Evolutionary conservation across 1,140 invertebrate species (phyloP).

Genomic region (Pantala flavescens): DNA sequence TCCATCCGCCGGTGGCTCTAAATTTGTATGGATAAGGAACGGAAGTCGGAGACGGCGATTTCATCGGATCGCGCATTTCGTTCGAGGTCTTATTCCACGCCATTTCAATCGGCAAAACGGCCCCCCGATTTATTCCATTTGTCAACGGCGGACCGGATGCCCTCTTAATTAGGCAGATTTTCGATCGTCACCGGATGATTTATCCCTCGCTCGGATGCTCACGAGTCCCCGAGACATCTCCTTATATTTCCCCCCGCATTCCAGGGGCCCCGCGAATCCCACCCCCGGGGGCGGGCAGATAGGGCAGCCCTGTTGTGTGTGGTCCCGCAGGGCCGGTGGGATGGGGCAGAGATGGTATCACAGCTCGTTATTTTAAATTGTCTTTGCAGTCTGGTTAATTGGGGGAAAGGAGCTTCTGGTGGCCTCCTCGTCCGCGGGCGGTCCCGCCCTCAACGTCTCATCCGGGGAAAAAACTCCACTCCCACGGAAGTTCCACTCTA

Average conservation of each 20-base stretch:
- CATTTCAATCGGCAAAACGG: too few relatives aligned
- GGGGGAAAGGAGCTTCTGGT: neutral
- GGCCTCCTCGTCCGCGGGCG: neutral
- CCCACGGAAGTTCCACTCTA: neutral
- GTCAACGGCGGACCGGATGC: neutral
- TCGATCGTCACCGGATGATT: neutral
- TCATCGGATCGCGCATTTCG: too few relatives aligned
- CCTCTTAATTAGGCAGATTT: neutral
- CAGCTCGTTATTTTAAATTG: conserved; percentile 10
- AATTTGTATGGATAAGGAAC: too few relatives aligned
- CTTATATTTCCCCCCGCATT: neutral
- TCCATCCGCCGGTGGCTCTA: too few relatives aligned
- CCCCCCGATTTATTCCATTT: neutral
- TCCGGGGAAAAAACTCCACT: neutral
- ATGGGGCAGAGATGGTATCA: neutral
- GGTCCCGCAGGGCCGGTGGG: neutral
- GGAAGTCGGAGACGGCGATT: too few relatives aligned
- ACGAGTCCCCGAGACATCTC: neutral
- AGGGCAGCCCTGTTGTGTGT: neutral
- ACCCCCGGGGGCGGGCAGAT: neutral
- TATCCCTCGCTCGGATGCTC: neutral
- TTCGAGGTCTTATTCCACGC: too few relatives aligned
- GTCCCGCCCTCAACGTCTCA: neutral
- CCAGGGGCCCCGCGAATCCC: neutral
- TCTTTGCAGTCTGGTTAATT: conserved; percentile 9